Base-by-base conservation (phyloP, 2,888 invertebrate genomes). In the Mellilla xanthometata region DNA sequence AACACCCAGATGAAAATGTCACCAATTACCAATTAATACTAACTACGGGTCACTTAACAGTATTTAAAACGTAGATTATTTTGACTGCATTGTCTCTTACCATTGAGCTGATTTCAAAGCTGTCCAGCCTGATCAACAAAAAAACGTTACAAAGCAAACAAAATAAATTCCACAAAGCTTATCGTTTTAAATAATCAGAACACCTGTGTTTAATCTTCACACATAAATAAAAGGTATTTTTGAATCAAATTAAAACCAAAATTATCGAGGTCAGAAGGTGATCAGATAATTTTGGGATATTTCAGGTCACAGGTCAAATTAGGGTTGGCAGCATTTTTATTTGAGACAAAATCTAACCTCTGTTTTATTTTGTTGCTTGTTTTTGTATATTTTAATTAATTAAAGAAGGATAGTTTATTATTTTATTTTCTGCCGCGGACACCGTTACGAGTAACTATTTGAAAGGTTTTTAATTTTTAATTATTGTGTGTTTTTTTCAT, bases 191-290 rank as follows among this genome's bases (percentile, higher is more conserved):
- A 30, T 24, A n/a, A 56, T 52, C 54, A 32, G 31, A 29, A 44
- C 81, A 81, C 78, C 79, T 76, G 79, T 74, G 69, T 75, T 74
- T 73, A 54, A 69, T 67, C 64, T 75, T 75, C 72, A 57, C 72
- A 75, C 65, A 74, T 69, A 73, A 80, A 74, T 78, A 60, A 58
- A 52, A 52, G n/a, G 29, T 22, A 7, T 15, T 44, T 56, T 51
- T 60, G 58, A 43, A 49, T 39, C 55, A 38, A 55, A 48, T 47
- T 48, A 19, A 38, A 42, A 46, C 13, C 19, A 27, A 49, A 45
- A 34, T 40, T 45, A 44, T 41, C 27, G 12, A 46, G 62, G 66
- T 67, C 56, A 52, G 58, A 42, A 61, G 65, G 54, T 58, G 54
- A 73, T 74, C 69, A 47, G 69, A 72, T 70, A 69, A 58, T 56